Conservation (phyloP, 2,888 invertebrate species). For the Hydrotaea cyrtoneurina region DNA sequence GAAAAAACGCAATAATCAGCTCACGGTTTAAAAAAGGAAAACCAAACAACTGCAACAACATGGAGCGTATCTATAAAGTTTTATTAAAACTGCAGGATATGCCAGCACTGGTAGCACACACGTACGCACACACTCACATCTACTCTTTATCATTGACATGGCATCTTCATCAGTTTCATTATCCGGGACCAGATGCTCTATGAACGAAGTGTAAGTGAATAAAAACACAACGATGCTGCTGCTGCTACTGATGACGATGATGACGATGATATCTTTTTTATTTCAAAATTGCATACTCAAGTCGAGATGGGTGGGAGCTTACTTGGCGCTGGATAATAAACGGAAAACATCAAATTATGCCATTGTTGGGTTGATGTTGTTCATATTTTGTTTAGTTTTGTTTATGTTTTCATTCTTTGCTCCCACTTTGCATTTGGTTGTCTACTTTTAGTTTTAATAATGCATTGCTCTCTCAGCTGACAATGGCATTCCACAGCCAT, state of each 20-base stretch:
- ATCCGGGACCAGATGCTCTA: background rate
- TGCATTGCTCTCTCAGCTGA: background rate
- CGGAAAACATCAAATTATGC: constrained; percentile 29
- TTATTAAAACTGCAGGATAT: background rate
- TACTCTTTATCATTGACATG: background rate
- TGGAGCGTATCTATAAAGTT: background rate
- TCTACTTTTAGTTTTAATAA: background rate
- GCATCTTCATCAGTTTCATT: background rate
- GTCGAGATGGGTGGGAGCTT: constrained; percentile 17
- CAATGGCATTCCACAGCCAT: constrained; percentile 1
- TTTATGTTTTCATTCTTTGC: constrained; percentile 6
- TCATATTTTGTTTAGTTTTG: constrained; percentile 21
- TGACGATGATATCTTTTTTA: background rate
- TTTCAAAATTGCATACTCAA: constrained; percentile 26
- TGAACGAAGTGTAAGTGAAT: background rate
- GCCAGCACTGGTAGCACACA: background rate
- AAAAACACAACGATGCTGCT: background rate
- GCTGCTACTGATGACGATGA: too few species aligned
- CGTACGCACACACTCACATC: background rate
- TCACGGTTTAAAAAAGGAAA: background rate
- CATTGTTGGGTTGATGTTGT: constrained; percentile 15
- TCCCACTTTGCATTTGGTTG: background rate
- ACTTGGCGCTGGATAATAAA: constrained; percentile 1
- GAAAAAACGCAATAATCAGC: background rate
- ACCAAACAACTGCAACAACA: background rate